Percentiles rank a stretch among this genome's conserved stretches.
These are phyloP conservation scores for Salvelinus namaycush DNA, from an alignment of 2,113 vertebrate genomes.

Conservation along the genomic window DNA sequence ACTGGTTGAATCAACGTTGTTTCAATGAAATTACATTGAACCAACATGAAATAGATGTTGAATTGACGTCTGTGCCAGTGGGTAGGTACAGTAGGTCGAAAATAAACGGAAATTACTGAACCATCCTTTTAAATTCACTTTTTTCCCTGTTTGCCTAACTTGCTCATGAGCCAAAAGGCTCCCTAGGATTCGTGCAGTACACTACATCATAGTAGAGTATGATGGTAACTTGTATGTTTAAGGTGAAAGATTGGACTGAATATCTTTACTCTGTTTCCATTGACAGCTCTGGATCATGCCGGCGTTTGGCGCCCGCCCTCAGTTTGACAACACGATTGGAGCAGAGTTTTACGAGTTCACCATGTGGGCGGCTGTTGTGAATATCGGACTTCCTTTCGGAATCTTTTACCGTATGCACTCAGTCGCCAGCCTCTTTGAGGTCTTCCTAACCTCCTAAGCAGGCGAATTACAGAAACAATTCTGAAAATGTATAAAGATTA, in stretches of 20 bases:
- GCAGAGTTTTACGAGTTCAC: constrained; percentile 79
- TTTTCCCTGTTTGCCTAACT: too few species aligned
- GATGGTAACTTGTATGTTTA: neutral
- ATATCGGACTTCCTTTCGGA: constrained; percentile 91
- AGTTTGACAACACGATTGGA: constrained; percentile 86
- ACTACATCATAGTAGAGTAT: neutral
- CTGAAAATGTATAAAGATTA: neutral
- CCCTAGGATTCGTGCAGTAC: too few species aligned
- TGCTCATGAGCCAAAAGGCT: too few species aligned
- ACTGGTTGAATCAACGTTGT: too few species aligned
- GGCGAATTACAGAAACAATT: neutral
- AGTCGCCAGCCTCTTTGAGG: constrained; percentile 91
- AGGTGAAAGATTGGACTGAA: constrained; percentile 5
- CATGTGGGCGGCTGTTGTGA: constrained; percentile 88
- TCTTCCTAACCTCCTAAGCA: constrained; percentile 81
- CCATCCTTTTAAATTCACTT: neutral
- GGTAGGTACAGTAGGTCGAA: too few species aligned
- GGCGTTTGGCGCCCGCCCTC: constrained; percentile 90
- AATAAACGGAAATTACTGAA: neutral
- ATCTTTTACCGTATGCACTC: constrained; percentile 99
- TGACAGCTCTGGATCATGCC: constrained; percentile 95
- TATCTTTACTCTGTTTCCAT: neutral
- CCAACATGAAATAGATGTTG: too few species aligned
- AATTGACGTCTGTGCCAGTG: too few species aligned
- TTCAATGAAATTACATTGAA: too few species aligned